Conservation (phyloP, 2,888 invertebrate species). For the Ceraclea dissimilis region DNA sequence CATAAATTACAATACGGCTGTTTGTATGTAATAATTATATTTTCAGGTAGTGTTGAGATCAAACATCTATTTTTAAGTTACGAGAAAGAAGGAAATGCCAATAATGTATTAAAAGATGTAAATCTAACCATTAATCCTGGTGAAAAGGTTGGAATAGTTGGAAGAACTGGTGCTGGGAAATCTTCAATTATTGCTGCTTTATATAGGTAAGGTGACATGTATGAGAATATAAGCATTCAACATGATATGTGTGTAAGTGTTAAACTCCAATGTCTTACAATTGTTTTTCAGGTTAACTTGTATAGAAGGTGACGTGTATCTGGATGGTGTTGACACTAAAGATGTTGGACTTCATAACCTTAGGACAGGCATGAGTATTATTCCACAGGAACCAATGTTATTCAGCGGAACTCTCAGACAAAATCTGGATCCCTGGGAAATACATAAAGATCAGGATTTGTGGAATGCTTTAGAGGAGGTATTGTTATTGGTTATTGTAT, state of each 20-base stretch:
- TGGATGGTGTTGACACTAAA: conserved; percentile 40
- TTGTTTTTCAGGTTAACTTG: conserved; percentile 40
- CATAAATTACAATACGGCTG: too few species aligned
- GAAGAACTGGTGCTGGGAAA: conserved; percentile 79
- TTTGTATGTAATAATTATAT: not conserved
- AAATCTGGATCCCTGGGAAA: conserved; percentile 69
- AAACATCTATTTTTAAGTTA: conserved; percentile 19
- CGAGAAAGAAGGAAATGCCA: conserved; percentile 19
- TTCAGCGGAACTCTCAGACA: conserved; percentile 70
- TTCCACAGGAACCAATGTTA: conserved; percentile 63
- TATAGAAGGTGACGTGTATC: conserved; percentile 38
- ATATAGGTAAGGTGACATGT: conserved; percentile 45
- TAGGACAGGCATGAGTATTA: conserved; percentile 40
- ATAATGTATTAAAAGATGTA: conserved; percentile 49
- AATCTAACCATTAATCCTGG: conserved; percentile 47
- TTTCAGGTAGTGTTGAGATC: conserved; percentile 20
- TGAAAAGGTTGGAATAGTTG: conserved; percentile 71
- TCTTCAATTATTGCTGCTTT: conserved; percentile 68
- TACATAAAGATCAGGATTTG: conserved; percentile 55
- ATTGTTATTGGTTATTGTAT: not conserved
- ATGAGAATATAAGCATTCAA: too few species aligned
- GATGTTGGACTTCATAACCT: conserved; percentile 48
- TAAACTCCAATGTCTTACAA: not conserved
- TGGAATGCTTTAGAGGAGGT: conserved; percentile 67
- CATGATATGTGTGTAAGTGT: not conserved